These are phyloP conservation scores for Acanthopagrus latus DNA, from an alignment of 2,797 vertebrate species.

Conservation along the genomic window DNA sequence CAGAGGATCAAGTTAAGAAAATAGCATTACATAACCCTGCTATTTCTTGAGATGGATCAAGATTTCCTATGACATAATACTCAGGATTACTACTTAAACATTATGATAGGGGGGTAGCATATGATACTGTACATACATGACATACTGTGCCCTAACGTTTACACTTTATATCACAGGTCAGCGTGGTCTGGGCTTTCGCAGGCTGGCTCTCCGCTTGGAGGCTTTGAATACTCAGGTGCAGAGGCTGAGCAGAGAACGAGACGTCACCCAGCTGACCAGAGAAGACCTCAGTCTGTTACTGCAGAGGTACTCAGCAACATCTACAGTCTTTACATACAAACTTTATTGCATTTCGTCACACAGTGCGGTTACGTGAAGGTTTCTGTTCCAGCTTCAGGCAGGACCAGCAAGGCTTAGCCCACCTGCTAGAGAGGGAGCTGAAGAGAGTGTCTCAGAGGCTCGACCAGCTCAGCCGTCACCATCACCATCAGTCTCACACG, in stretches of 20 bases:
- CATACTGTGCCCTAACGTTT: not conserved
- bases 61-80: constrained; percentile 3
- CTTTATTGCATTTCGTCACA: not conserved
- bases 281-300: constrained; percentile 71
- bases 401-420: constrained; percentile 74
- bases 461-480: constrained; percentile 69
- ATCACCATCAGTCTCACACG: constrained; percentile 47
- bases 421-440: constrained; percentile 74
- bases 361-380: not conserved
- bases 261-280: constrained; percentile 47
- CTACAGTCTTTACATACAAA: not conserved
- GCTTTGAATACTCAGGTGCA: constrained; percentile 79
- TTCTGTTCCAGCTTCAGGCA: constrained; percentile 68
- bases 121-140: not conserved
- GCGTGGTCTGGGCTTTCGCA: constrained; percentile 49
- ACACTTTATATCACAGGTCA: constrained; percentile 57
- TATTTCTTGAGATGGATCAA: constrained; percentile 16
- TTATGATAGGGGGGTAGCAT: not conserved
- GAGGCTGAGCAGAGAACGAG: constrained; percentile 71
- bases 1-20: constrained; percentile 34
- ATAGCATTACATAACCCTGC: constrained; percentile 32
- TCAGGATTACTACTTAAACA: not conserved
- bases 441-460: constrained; percentile 77
- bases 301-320: constrained; percentile 67
- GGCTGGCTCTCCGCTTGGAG: constrained; percentile 77